phyloP scores from a whole-genome alignment of 2,113 vertebrate genomes.

The Mastomys natalensis region DNA sequence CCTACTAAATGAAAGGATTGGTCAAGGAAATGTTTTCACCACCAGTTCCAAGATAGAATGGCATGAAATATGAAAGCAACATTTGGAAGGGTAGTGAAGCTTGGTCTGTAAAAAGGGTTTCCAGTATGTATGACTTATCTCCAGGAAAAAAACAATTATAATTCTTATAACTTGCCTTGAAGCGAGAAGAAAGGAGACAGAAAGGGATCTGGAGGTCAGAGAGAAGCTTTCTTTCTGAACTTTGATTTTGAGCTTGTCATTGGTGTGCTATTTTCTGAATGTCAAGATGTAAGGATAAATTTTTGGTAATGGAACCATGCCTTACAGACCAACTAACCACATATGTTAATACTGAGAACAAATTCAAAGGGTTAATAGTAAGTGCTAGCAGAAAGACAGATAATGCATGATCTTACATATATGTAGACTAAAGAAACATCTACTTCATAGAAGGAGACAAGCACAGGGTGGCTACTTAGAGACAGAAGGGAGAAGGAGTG shows the following conservation, averaged over 20 bases:
- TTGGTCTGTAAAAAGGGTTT: background rate
- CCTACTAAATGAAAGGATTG: background rate
- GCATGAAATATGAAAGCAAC: background rate
- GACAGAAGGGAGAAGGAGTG: background rate
- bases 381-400: background rate
- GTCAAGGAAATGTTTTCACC: background rate
- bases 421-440: background rate
- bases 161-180: background rate
- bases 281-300: background rate
- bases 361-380: background rate
- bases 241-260: background rate
- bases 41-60: background rate
- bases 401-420: background rate
- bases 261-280: background rate
- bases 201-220: background rate
- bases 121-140: background rate
- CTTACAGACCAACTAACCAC: background rate
- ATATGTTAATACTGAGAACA: background rate
- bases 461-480: background rate
- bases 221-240: background rate
- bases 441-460: background rate
- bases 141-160: background rate
- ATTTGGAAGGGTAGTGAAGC: background rate
- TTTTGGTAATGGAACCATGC: background rate
- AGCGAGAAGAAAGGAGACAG: background rate